Evolutionary conservation across 2,113 vertebrate genomes (phyloP).

Genomic region (Mobula hypostoma): DNA sequence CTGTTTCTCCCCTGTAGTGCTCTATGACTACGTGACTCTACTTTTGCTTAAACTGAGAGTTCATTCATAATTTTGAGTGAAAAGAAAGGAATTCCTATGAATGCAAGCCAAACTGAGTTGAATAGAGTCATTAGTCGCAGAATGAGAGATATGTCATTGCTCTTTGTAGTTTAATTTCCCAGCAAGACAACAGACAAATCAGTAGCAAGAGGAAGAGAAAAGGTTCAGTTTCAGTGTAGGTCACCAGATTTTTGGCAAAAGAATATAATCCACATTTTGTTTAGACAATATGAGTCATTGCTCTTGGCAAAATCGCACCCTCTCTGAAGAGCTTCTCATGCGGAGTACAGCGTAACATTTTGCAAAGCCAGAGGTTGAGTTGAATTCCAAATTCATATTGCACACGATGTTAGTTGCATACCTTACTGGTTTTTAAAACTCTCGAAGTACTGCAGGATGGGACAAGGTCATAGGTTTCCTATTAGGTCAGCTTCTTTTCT

Average conservation of each 20-base stretch:
- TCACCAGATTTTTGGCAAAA: slow-evolving; percentile 27
- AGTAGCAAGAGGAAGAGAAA: background rate
- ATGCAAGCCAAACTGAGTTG: background rate
- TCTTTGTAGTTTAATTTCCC: background rate
- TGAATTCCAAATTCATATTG: background rate
- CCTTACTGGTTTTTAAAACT: background rate
- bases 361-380: background rate
- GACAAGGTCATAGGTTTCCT: background rate
- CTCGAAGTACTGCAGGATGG: background rate
- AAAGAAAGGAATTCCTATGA: background rate
- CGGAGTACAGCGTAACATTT: background rate
- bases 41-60: background rate
- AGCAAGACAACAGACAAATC: background rate
- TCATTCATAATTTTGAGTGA: background rate
- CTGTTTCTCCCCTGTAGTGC: too few species aligned
- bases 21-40: too few species aligned
- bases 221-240: background rate
- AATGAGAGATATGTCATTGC: background rate
- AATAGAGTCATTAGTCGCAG: background rate
- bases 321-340: background rate
- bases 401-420: background rate
- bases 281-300: slow-evolving; percentile 15
- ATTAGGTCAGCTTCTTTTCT: background rate
- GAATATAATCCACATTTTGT: background rate
- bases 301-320: background rate